Evolutionary conservation across 2,797 vertebrate species (phyloP).

Genomic region (Melanotaenia parkinsoni): DNA sequence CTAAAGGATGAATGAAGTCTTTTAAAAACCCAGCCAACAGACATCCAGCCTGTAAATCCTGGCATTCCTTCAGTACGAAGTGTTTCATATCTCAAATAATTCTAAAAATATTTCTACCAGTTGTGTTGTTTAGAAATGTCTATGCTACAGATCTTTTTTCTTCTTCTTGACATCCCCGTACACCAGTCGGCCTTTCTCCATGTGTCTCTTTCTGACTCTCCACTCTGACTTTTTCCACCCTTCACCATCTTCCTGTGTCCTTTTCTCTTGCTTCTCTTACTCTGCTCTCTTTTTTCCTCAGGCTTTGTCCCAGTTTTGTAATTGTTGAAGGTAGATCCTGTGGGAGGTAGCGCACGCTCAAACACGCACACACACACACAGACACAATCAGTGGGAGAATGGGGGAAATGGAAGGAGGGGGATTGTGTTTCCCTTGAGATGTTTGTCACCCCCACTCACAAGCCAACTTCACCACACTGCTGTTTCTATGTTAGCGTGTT

Average conservation of each 20-base stretch:
- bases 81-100: slow-evolving; percentile 56
- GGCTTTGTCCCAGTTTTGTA: slow-evolving; percentile 76
- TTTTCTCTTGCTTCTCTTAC: slow-evolving; percentile 28
- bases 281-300: slow-evolving; percentile 26
- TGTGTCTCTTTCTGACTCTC: slow-evolving; percentile 23
- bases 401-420: slow-evolving; percentile 51
- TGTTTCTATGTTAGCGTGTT: slow-evolving; percentile 29
- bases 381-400: slow-evolving; percentile 14
- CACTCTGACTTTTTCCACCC: slow-evolving; percentile 44
- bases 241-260: slow-evolving; percentile 32
- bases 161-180: too few species aligned
- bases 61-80: slow-evolving; percentile 40
- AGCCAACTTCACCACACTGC: slow-evolving; percentile 36
- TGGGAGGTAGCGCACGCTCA: slow-evolving; percentile 48
- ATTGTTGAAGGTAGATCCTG: slow-evolving; percentile 70
- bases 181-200: slow-evolving; percentile 41
- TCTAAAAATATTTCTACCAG: slow-evolving; percentile 40
- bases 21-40: too few species aligned
- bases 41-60: slow-evolving; percentile 25
- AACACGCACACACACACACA: slow-evolving; percentile 11
- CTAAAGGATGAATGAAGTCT: too few species aligned
- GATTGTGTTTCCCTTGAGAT: slow-evolving; percentile 52
- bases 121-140: slow-evolving; percentile 47
- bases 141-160: too few species aligned
- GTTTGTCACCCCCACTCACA: slow-evolving; percentile 60